phyloP scores from a whole-genome alignment of 92 coral and sea anemone genomes.

The Micromussa lordhowensis region DNA sequence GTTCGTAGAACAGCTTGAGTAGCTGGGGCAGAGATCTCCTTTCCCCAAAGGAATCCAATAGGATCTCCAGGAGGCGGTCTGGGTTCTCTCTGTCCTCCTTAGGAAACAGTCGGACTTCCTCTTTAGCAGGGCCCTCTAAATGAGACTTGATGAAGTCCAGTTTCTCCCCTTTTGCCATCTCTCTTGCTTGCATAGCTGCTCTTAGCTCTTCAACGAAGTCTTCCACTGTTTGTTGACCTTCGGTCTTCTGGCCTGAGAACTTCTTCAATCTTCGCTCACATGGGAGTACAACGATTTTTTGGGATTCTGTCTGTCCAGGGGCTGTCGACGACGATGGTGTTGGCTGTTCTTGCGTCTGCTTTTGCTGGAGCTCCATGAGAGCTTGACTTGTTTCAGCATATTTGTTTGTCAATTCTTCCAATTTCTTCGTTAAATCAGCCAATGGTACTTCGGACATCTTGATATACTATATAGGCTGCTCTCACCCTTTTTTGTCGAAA shows the following conservation, averaged over 20 bases:
- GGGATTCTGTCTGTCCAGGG: background rate
- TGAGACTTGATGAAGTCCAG: constrained; percentile 13
- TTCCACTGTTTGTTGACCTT: background rate
- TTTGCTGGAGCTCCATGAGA: too few species aligned
- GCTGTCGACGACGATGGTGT: too few species aligned
- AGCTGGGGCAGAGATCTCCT: constrained; percentile 56
- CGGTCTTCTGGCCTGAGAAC: background rate
- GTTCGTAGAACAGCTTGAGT: constrained; percentile 54
- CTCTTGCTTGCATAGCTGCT: background rate
- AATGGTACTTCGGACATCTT: too few species aligned
- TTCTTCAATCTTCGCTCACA: background rate
- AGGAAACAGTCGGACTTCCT: background rate
- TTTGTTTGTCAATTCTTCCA: too few species aligned
- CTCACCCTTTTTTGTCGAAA: too few species aligned
- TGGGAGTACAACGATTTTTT: background rate
- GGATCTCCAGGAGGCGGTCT: background rate
- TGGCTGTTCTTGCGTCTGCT: too few species aligned
- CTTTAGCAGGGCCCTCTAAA: background rate
- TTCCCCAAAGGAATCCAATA: constrained; percentile 35
- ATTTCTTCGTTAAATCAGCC: too few species aligned
- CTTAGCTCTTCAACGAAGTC: background rate
- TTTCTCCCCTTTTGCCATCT: background rate
- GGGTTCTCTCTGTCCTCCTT: background rate
- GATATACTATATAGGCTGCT: too few species aligned
- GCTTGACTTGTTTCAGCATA: too few species aligned